phyloP scores from a whole-genome alignment of 1,140 invertebrate species.

The Spodoptera frugiperda region DNA sequence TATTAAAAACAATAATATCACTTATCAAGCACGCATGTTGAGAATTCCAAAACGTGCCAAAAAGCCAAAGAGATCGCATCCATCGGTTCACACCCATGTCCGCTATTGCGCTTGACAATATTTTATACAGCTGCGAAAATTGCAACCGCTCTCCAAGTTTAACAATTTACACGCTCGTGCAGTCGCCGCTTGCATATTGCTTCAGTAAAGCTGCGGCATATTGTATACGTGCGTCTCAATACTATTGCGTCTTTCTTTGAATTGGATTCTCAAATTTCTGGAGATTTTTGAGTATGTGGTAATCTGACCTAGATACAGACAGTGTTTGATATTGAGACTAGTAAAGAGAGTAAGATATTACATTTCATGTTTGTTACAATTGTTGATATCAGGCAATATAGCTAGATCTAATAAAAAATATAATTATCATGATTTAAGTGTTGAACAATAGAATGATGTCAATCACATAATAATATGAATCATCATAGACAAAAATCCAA shows the following conservation, averaged over 20 bases:
- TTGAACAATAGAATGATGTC: too few relatives aligned
- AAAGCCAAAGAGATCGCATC: constrained; percentile 70
- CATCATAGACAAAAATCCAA: too few relatives aligned
- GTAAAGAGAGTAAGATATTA: background rate
- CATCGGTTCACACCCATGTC: constrained; percentile 59
- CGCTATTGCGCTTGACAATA: constrained; percentile 70
- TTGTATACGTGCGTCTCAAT: constrained; percentile 8
- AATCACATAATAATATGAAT: too few relatives aligned
- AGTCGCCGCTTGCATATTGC: constrained; percentile 59
- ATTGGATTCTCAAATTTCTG: too few relatives aligned
- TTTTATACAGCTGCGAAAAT: constrained; percentile 79
- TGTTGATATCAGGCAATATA: too few relatives aligned
- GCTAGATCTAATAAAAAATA: too few relatives aligned
- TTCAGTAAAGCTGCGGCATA: constrained; percentile 34
- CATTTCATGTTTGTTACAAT: too few relatives aligned
- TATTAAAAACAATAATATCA: constrained; percentile 21
- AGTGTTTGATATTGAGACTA: too few relatives aligned
- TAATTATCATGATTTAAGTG: too few relatives aligned
- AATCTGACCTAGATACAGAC: too few relatives aligned
- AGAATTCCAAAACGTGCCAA: constrained; percentile 63
- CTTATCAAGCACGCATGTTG: background rate
- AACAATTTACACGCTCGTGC: constrained; percentile 73
- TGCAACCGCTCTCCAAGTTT: constrained; percentile 77
- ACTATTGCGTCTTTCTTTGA: too few relatives aligned
- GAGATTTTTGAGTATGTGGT: too few relatives aligned